phyloP scores from a whole-genome alignment of 64 coral and sea anemone species.

The Actinia tenebrosa region DNA sequence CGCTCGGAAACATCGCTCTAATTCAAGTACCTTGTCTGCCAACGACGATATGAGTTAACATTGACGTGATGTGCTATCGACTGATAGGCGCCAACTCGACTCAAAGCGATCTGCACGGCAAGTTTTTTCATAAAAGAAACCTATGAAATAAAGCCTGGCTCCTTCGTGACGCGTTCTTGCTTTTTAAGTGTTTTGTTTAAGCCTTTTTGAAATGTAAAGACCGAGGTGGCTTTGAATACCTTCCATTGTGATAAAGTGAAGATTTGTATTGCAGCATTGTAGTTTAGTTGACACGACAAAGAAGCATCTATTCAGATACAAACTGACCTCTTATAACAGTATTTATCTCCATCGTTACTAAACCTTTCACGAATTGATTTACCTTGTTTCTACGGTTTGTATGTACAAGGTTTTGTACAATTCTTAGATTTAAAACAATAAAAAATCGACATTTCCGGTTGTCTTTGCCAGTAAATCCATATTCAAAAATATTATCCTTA shows the following conservation, averaged over 20 bases:
- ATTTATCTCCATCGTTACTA: not conserved
- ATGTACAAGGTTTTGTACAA: not conserved
- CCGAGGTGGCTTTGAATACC: not conserved
- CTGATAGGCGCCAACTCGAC: not conserved
- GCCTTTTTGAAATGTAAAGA: not conserved
- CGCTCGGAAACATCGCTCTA: constrained; percentile 57
- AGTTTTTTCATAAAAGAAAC: not conserved
- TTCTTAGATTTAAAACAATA: not conserved
- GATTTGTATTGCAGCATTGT: not conserved
- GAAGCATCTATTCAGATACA: not conserved
- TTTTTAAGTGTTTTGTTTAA: not conserved
- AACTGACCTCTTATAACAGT: not conserved
- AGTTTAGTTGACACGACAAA: not conserved
- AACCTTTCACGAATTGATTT: no score
- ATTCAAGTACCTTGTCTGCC: constrained; percentile 59
- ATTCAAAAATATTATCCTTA: not conserved
- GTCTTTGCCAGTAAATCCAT: not conserved
- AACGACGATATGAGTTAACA: constrained; percentile 13
- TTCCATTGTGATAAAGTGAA: not conserved
- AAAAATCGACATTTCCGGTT: not conserved
- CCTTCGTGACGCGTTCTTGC: not conserved
- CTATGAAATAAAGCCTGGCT: not conserved
- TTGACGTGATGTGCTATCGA: not conserved
- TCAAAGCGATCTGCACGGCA: not conserved
- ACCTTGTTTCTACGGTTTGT: no score